Base-by-base conservation (phyloP, 1,140 invertebrate species). In the Drosophila tristis region DNA sequence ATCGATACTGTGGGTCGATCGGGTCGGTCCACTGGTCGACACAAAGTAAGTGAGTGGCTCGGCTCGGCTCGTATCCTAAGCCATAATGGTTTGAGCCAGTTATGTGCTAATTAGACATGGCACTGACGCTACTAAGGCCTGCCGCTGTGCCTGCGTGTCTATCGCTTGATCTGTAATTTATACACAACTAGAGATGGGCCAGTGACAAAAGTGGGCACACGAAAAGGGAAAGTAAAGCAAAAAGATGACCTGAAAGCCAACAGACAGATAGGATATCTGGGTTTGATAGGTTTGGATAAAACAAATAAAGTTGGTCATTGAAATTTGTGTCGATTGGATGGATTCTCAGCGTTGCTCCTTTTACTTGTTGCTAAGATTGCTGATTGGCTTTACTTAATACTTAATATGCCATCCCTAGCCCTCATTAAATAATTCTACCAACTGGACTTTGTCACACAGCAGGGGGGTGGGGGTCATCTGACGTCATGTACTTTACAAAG, bases 101-200 rank as follows among this genome's bases (percentile, higher is more conserved):
- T 48, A 44, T 70, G 72, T 85, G 63, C 82, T 85, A 85, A 85
- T 85, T 85, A 86, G 82, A 58, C 84, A 50, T 77, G 81, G 82
- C 80, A 80, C 53, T 29, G 63, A 49, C 42, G 31, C 23, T 11
- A 20, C 23, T 25, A 23, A 31, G 63, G 31, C 63, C 35, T 29
- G 44, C 45, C 44, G 62, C 63, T 35, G 56, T 20, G 25, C 15
- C 70, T 78, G 74, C 81, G 82, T 86, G 81, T 78, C 85, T 87
- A 86, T 86, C 81, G 20, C 48, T 63, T 43, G 78, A 86, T 86
- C 81, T 74, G 42, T 56, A 56, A 13, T 56, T 67, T 67, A 66
- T 51, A 7, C 42, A 44, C 45, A 54, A 29, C 15, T 86, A 54
- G 67, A 42, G 77, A 63, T 74, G 80, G 60, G 13, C 29, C 25